phyloP scores from a whole-genome alignment of 2,113 vertebrate species.

The Brachionichthys hirsutus region DNA sequence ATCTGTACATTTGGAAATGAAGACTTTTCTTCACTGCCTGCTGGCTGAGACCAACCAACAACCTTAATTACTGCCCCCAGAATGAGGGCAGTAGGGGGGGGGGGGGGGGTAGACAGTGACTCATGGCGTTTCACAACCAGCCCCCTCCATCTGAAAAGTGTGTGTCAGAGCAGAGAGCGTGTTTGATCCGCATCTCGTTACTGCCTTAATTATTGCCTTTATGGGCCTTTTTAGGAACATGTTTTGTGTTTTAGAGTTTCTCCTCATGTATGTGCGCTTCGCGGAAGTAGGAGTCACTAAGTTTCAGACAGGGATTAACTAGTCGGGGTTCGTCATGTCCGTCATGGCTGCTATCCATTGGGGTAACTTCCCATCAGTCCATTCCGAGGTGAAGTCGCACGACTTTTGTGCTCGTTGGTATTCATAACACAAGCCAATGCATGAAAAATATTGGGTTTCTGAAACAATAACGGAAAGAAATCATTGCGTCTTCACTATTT shows the following conservation, averaged over 20 bases:
- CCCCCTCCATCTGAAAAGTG: not conserved
- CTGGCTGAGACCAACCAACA: too few relatives aligned
- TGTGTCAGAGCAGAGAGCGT: not conserved
- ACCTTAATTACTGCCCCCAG: too few relatives aligned
- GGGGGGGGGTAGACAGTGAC: conserved; percentile 27
- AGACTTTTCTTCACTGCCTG: conserved; percentile 22
- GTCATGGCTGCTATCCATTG: not conserved
- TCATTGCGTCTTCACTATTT: too few relatives aligned
- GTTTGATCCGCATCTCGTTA: too few relatives aligned
- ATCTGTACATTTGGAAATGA: conserved; percentile 14
- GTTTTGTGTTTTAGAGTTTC: too few relatives aligned
- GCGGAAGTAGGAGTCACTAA: too few relatives aligned
- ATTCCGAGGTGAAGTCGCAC: not conserved
- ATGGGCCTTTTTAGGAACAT: too few relatives aligned
- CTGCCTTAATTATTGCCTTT: too few relatives aligned
- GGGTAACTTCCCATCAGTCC: not conserved
- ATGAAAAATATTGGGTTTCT: too few relatives aligned
- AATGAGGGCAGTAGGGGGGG: conserved; percentile 4
- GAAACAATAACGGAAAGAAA: too few relatives aligned
- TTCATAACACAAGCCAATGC: not conserved
- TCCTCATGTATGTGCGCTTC: too few relatives aligned
- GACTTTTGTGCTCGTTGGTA: not conserved
- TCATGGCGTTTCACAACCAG: conserved; percentile 50
- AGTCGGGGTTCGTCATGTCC: not conserved
- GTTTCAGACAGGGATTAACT: too few relatives aligned